A percentile compares a stretch with the other conserved stretches of the same genome.
phyloP scores from a whole-genome alignment of 2,113 vertebrate genomes.

The Bungarus multicinctus region DNA sequence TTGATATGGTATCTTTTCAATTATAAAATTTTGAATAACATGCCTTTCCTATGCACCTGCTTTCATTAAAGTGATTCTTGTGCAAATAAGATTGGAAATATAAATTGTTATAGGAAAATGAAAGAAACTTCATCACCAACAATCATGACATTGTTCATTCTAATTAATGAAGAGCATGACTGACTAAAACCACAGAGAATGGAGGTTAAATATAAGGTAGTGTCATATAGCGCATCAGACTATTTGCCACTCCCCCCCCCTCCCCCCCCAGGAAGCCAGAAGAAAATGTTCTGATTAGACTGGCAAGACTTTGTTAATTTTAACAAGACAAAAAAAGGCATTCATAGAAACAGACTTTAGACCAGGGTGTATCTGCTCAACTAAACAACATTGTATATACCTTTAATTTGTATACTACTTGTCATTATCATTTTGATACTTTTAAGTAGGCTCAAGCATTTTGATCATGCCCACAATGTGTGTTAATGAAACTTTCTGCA shows the following conservation, averaged over 20 bases:
- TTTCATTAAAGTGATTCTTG: not conserved
- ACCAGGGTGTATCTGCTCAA: not conserved
- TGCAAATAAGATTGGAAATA: not conserved
- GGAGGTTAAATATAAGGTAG: not conserved
- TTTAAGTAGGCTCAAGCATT: constrained; percentile 51
- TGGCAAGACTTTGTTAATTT: not conserved
- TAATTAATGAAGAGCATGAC: not conserved
- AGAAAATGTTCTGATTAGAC: not conserved
- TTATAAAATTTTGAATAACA: not conserved
- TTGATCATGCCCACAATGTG: constrained; percentile 42
- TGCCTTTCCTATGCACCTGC: not conserved
- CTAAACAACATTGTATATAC: not conserved
- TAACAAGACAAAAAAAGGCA: not conserved
- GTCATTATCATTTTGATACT: constrained; percentile 23
- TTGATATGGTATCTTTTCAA: not conserved
- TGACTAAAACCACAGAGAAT: not conserved
- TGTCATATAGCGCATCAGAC: not conserved
- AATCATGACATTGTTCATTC: not conserved
- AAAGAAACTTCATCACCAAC: not conserved
- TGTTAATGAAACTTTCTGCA: constrained; percentile 52
- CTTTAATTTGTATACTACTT: not conserved
- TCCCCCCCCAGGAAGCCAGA: not conserved
- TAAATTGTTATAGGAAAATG: not conserved
- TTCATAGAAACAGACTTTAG: constrained; percentile 13
- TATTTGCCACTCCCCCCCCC: not conserved